Percentiles rank a stretch among this genome's conserved stretches.
phyloP scores from a whole-genome alignment of 2,113 vertebrate genomes.

The Hippocampus guttulatus region DNA sequence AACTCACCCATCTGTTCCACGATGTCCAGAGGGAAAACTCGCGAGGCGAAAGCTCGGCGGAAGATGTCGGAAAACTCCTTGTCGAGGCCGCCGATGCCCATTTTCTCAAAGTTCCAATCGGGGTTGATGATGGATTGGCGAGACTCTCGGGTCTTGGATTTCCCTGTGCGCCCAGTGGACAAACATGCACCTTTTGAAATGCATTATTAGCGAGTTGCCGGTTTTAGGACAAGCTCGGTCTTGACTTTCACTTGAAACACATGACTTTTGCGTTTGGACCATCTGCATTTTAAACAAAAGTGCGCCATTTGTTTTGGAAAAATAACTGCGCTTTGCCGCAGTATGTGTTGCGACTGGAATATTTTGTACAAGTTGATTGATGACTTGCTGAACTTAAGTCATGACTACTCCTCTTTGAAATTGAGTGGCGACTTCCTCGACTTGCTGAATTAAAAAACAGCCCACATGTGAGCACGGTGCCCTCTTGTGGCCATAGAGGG shows the following conservation, averaged over 20 bases:
- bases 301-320: not conserved
- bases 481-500: slow-evolving; percentile 42
- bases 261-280: too few species aligned
- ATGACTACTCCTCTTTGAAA: too few species aligned
- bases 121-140: slow-evolving; percentile 97
- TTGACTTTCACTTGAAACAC: too few species aligned
- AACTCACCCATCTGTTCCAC: slow-evolving; percentile 95
- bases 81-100: slow-evolving; percentile 97
- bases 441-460: not conserved
- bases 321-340: too few species aligned
- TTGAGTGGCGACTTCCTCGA: too few species aligned
- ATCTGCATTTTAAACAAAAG: too few species aligned
- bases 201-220: not conserved
- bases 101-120: slow-evolving; percentile 98
- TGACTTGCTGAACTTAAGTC: too few species aligned
- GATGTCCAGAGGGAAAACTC: slow-evolving; percentile 95
- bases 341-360: too few species aligned
- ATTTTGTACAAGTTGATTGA: too few species aligned
- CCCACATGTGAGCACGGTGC: slow-evolving; percentile 21
- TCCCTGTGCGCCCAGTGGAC: slow-evolving; percentile 69
- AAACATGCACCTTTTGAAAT: not conserved
- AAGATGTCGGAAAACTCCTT: slow-evolving; percentile 97
- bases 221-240: too few species aligned
- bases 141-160: slow-evolving; percentile 87
- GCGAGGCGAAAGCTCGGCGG: slow-evolving; percentile 90